These are phyloP conservation scores for Clarias fuscus DNA, from an alignment of 2,797 vertebrate species.

Conservation along the genomic window DNA sequence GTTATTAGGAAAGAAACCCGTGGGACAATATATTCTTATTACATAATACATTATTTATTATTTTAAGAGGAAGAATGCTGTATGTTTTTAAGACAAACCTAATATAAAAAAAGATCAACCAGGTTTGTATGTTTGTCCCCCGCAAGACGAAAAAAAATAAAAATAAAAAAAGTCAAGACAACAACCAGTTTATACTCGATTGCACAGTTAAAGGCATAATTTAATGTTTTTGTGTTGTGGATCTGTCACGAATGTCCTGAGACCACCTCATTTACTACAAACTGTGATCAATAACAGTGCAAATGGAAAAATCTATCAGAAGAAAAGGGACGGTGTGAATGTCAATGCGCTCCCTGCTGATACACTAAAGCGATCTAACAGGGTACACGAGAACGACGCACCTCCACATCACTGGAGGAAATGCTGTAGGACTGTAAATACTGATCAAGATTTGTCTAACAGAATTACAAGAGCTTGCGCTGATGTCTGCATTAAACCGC, in stretches of 20 bases:
- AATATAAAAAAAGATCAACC: not conserved
- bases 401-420: not conserved
- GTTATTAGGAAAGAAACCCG: too few relatives aligned
- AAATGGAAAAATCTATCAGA: slow-evolving; percentile 71
- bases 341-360: slow-evolving; percentile 56
- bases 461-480: not conserved
- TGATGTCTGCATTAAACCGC: not conserved
- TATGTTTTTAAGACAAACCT: not conserved
- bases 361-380: slow-evolving; percentile 22
- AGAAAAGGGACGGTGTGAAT: slow-evolving; percentile 55
- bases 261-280: slow-evolving; percentile 59
- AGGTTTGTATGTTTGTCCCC: not conserved
- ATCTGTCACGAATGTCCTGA: slow-evolving; percentile 44
- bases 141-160: too few relatives aligned
- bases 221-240: slow-evolving; percentile 33
- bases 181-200: not conserved
- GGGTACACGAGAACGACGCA: not conserved
- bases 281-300: slow-evolving; percentile 64
- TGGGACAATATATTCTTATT: not conserved
- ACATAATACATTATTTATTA: not conserved
- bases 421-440: not conserved
- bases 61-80: not conserved
- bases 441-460: not conserved
- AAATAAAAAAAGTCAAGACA: not conserved
- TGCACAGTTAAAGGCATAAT: slow-evolving; percentile 18